Percentiles rank a stretch among this genome's conserved stretches.
phyloP scores from a whole-genome alignment of 2,113 vertebrate genomes.

The Apteryx mantelli region DNA sequence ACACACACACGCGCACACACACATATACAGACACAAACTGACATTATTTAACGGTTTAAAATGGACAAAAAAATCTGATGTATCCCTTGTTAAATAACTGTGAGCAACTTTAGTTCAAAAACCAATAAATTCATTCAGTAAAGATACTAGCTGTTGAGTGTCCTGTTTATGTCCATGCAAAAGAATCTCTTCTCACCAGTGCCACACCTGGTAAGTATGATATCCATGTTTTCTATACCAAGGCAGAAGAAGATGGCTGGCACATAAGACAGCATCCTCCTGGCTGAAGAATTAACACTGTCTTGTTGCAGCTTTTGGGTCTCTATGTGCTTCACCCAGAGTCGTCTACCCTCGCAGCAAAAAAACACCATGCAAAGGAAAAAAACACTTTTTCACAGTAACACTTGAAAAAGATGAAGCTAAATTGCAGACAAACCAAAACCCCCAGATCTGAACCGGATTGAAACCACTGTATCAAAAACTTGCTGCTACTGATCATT shows the following conservation, averaged over 20 bases:
- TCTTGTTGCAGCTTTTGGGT: not conserved
- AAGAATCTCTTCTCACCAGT: not conserved
- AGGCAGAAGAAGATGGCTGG: not conserved
- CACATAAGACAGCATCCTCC: not conserved
- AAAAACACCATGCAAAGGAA: accelerated
- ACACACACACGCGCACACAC: constrained; percentile 74
- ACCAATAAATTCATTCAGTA: constrained; percentile 96
- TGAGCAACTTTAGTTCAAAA: constrained; percentile 93
- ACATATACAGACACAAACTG: constrained; percentile 74
- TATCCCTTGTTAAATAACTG: constrained; percentile 93
- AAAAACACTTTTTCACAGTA: not conserved
- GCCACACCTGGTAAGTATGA: not conserved
- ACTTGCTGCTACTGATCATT: not conserved
- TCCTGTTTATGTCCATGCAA: constrained; percentile 53
- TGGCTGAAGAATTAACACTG: accelerated
- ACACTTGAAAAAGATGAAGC: not conserved
- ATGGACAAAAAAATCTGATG: constrained; percentile 85
- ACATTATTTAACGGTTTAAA: constrained; percentile 84
- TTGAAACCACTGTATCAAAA: not conserved
- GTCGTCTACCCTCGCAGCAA: not conserved
- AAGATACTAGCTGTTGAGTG: constrained; percentile 74
- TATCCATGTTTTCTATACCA: accelerated
- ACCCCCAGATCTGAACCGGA: not conserved
- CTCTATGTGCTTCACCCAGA: accelerated
- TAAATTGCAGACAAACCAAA: not conserved